Evolutionary conservation across 2,797 vertebrate species (phyloP).

Genomic region (Enteromius radiatus): DNA sequence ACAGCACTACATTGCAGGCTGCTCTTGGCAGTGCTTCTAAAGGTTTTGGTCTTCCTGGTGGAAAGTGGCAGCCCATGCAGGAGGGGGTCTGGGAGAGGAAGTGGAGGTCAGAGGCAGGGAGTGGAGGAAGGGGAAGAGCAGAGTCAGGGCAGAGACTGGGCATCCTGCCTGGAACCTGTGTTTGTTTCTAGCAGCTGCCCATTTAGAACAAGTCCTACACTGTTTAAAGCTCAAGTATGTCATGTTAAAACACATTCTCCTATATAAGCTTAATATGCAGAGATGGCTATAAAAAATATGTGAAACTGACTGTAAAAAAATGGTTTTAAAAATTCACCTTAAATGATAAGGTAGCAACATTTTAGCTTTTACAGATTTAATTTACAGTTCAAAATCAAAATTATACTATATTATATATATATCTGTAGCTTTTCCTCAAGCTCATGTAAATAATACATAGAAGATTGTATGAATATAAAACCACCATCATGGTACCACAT

Average conservation of each 20-base stretch:
- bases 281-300: neutral
- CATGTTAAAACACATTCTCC: slow-evolving; percentile 20
- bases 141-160: slow-evolving; percentile 70
- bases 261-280: neutral
- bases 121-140: slow-evolving; percentile 36
- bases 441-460: neutral
- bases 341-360: neutral
- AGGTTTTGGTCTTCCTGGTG: slow-evolving; percentile 70
- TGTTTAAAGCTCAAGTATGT: slow-evolving; percentile 57
- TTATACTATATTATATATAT: too few species aligned
- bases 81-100: slow-evolving; percentile 53
- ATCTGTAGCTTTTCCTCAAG: neutral
- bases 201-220: slow-evolving; percentile 71
- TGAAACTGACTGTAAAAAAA: neutral
- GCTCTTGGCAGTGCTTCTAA: slow-evolving; percentile 72
- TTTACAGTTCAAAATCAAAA: neutral
- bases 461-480: neutral
- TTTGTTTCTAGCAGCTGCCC: slow-evolving; percentile 76
- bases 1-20: slow-evolving; percentile 34
- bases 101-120: slow-evolving; percentile 37
- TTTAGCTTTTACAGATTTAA: neutral
- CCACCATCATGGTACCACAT: neutral
- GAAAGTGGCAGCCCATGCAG: slow-evolving; percentile 64
- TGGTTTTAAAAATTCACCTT: neutral
- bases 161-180: slow-evolving; percentile 75